Percentiles rank a stretch among this genome's conserved stretches.
These are phyloP conservation scores for Cotesia chilonis DNA, from an alignment of 1,140 invertebrate species.

Conservation along the genomic window DNA sequence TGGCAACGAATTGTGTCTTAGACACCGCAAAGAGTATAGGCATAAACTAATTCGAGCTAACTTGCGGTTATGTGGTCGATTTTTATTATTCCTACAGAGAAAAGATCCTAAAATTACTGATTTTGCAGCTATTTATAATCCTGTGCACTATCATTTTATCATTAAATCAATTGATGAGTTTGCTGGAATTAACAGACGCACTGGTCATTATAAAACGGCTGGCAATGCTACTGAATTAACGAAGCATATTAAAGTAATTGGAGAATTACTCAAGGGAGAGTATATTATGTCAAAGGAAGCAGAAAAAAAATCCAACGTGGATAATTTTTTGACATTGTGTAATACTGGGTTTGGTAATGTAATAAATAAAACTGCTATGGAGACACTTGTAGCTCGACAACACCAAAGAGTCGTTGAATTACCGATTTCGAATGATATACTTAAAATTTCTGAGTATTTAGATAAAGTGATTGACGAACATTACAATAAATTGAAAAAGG, in stretches of 20 bases:
- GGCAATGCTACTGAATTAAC: conserved; percentile 32
- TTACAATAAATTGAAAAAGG: background rate
- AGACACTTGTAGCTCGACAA: conserved; percentile 14
- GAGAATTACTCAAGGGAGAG: conserved; percentile 16
- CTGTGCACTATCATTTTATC: conserved; percentile 31
- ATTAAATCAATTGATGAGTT: conserved; percentile 25
- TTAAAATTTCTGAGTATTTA: conserved; percentile 13
- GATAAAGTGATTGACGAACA: conserved; percentile 1
- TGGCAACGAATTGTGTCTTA: conserved; percentile 37
- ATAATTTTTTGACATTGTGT: conserved; percentile 36
- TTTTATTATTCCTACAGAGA: conserved; percentile 52
- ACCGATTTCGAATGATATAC: conserved; percentile 21
- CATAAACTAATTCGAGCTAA: conserved; percentile 36
- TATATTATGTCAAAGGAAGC: conserved; percentile 31
- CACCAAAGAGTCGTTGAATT: conserved; percentile 19
- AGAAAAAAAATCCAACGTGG: conserved; percentile 28
- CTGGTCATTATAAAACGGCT: conserved; percentile 24
- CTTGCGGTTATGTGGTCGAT: conserved; percentile 32
- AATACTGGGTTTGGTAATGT: conserved; percentile 23
- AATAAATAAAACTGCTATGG: conserved; percentile 35
- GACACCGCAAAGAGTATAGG: conserved; percentile 13
- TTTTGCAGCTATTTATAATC: conserved; percentile 31
- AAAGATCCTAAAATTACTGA: conserved; percentile 31
- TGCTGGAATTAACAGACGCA: conserved; percentile 33
- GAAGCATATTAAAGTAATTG: conserved; percentile 38